Conservation (phyloP, 1,140 invertebrate genomes). For the Drosophila burlai region DNA sequence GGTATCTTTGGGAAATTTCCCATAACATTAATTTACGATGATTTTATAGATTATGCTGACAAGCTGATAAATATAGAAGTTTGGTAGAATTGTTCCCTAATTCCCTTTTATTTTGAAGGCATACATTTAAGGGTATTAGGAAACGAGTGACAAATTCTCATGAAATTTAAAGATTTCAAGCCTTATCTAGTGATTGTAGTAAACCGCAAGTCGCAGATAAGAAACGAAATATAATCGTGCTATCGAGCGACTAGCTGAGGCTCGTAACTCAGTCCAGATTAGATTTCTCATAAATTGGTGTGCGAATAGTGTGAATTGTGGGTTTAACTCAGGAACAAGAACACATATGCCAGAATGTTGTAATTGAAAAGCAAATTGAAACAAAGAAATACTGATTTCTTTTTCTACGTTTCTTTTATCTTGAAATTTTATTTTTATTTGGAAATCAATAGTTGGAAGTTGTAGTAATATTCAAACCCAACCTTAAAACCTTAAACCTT, state of each 20-base stretch:
- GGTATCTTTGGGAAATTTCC: too few relatives aligned
- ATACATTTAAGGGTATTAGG: neutral
- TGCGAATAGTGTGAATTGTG: neutral
- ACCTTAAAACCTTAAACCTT: too few relatives aligned
- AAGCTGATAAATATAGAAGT: neutral
- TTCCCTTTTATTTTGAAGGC: neutral
- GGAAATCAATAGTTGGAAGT: too few relatives aligned
- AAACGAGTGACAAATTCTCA: neutral
- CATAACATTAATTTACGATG: neutral
- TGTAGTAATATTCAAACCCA: too few relatives aligned
- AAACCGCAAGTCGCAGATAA: constrained; percentile 44
- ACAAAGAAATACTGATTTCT: neutral
- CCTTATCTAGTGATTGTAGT: constrained; percentile 24
- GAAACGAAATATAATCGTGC: constrained; percentile 13
- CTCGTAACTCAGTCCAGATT: constrained; percentile 45
- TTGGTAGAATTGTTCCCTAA: neutral
- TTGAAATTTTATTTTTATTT: too few relatives aligned
- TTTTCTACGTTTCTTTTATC: too few relatives aligned
- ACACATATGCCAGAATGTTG: neutral
- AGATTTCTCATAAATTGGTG: constrained; percentile 28
- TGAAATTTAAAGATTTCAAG: neutral
- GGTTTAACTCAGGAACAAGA: neutral
- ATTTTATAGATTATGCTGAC: neutral
- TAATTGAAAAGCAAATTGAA: neutral
- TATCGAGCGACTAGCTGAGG: constrained; percentile 29